phyloP scores from a whole-genome alignment of 2,797 vertebrate species.

The Neosalanx taihuensis region DNA sequence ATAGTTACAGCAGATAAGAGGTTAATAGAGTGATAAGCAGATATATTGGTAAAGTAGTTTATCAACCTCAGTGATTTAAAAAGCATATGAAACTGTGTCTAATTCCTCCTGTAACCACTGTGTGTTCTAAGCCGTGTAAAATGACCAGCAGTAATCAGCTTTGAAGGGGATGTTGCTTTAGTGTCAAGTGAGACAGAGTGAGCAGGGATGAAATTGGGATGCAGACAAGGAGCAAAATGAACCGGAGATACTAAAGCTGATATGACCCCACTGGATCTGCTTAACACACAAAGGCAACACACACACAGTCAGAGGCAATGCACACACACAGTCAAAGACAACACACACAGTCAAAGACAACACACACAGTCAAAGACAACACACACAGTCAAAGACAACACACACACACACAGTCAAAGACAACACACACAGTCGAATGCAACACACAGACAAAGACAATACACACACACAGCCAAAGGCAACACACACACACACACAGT shows the following conservation, averaged over 20 bases:
- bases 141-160: slow-evolving; percentile 28
- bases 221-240: not conserved
- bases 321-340: not conserved
- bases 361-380: not conserved
- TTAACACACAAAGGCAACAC: not conserved
- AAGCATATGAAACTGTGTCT: slow-evolving; percentile 41
- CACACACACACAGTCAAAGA: too few relatives aligned
- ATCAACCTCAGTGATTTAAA: slow-evolving; percentile 26
- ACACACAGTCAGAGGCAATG: not conserved
- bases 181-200: slow-evolving; percentile 31
- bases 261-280: too few relatives aligned
- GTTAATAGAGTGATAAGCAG: slow-evolving; percentile 27
- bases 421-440: not conserved
- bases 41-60: slow-evolving; percentile 31
- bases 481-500: too few relatives aligned
- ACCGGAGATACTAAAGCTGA: not conserved
- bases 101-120: slow-evolving; percentile 26
- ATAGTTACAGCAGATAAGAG: not conserved
- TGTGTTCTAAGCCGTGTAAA: slow-evolving; percentile 31
- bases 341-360: not conserved
- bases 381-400: too few relatives aligned
- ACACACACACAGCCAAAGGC: slow-evolving; percentile 36
- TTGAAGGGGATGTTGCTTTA: slow-evolving; percentile 27
- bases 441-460: not conserved
- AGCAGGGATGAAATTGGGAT: not conserved